phyloP scores from a whole-genome alignment of 92 coral and sea anemone species.

The Pocillopora meandrina region DNA sequence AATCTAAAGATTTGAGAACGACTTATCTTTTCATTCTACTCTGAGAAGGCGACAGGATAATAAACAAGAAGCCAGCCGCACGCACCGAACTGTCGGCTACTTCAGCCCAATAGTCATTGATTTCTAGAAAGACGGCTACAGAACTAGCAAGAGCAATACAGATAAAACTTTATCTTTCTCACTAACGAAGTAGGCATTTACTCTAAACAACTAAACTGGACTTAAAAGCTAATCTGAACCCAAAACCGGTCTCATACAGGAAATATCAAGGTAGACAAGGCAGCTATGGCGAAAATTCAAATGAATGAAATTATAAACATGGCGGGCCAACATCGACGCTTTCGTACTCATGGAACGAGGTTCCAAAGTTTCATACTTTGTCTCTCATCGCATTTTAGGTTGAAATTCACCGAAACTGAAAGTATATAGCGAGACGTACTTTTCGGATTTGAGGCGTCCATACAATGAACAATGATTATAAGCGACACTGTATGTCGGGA shows the following conservation, averaged over 20 bases:
- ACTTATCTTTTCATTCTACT: neutral
- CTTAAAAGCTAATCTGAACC: constrained; percentile 13
- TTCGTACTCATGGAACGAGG: neutral
- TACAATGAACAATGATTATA: constrained; percentile 26
- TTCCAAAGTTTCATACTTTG: neutral
- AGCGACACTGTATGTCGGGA: neutral
- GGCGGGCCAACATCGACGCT: constrained; percentile 38
- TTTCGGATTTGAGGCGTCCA: neutral
- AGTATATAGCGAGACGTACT: constrained; percentile 3
- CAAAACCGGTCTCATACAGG: constrained; percentile 33
- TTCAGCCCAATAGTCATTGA: neutral
- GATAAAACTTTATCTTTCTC: neutral
- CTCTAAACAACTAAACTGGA: constrained; percentile 16
- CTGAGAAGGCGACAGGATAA: neutral
- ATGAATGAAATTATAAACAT: constrained; percentile 52
- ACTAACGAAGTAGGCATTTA: neutral
- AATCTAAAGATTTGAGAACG: neutral
- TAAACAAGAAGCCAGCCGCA: neutral
- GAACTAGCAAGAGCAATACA: neutral
- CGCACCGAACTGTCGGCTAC: neutral
- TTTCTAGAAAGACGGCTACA: neutral
- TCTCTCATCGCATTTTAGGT: neutral
- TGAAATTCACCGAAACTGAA: constrained; percentile 18
- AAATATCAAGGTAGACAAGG: constrained; percentile 34
- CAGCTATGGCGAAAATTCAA: constrained; percentile 29